Conservation (phyloP, 92 coral and sea anemone species). For the Porites rus region DNA sequence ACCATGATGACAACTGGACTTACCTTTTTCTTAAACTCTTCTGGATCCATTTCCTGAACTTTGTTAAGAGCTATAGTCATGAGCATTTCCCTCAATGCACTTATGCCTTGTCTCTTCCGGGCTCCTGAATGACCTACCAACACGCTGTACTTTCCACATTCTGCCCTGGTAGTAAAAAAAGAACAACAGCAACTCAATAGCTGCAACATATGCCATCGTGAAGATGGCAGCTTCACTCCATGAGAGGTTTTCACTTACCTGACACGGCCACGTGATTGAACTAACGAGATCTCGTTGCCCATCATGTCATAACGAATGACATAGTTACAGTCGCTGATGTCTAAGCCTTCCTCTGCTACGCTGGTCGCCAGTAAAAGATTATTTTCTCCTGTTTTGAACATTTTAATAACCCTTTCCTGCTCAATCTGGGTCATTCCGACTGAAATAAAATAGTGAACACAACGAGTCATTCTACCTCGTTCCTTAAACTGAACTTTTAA, state of each 20-base stretch:
- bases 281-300: slow-evolving; percentile 96
- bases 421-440: slow-evolving; percentile 94
- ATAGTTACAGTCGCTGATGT: slow-evolving; percentile 89
- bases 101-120: slow-evolving; percentile 64
- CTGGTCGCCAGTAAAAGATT: slow-evolving; percentile 94
- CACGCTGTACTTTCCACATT: slow-evolving; percentile 75
- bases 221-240: too few species aligned
- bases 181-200: background rate
- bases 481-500: too few species aligned
- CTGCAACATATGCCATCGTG: too few species aligned
- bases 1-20: background rate
- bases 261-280: slow-evolving; percentile 98
- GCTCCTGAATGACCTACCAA: slow-evolving; percentile 83
- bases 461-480: too few species aligned
- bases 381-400: slow-evolving; percentile 85
- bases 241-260: slow-evolving; percentile 31
- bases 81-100: slow-evolving; percentile 75
- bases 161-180: slow-evolving; percentile 32
- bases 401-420: slow-evolving; percentile 83
- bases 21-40: slow-evolving; percentile 56
- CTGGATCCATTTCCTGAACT: slow-evolving; percentile 56
- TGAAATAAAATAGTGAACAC: slow-evolving; percentile 11
- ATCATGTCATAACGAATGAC: slow-evolving; percentile 97
- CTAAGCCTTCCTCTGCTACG: slow-evolving; percentile 95
- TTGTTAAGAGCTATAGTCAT: slow-evolving; percentile 81